Evolutionary conservation across 2,113 vertebrate genomes (phyloP).

Genomic region (Rhizomys pruinosus): DNA sequence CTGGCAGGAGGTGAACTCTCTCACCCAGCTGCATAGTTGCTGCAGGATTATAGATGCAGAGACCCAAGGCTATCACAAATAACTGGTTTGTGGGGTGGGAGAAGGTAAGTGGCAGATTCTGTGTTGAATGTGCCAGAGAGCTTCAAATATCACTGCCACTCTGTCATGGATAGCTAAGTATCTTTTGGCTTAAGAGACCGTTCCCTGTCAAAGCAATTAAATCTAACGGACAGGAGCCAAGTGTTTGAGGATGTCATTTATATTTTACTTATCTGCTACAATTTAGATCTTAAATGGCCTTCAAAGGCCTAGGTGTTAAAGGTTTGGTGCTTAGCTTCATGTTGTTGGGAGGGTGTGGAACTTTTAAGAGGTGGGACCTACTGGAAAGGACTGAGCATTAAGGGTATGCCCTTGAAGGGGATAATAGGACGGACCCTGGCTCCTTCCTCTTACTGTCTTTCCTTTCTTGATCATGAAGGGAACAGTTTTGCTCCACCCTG

Average conservation of each 20-base stretch:
- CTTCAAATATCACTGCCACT: neutral
- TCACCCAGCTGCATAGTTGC: too few relatives aligned
- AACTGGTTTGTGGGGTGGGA: neutral
- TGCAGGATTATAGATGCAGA: too few relatives aligned
- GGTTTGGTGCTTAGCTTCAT: neutral
- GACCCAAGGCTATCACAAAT: neutral
- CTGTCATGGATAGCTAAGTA: neutral
- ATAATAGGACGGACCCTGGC: neutral
- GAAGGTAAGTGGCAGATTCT: neutral
- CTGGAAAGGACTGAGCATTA: neutral
- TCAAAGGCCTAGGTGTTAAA: neutral
- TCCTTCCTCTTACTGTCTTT: too few relatives aligned
- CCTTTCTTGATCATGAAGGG: neutral
- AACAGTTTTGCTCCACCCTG: too few relatives aligned
- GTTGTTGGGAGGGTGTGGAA: neutral
- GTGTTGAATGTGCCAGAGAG: conserved; percentile 21
- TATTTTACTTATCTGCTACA: neutral
- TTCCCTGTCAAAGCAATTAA: neutral
- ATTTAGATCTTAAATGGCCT: too few relatives aligned
- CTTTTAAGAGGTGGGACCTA: neutral
- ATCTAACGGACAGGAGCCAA: neutral
- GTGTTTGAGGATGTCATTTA: neutral
- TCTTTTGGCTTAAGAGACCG: conserved; percentile 14
- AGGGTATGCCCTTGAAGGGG: neutral
- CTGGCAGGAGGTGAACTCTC: neutral